Evolutionary conservation across 2,888 invertebrate genomes (phyloP), one percentile per base, ranked within the genome.

Genomic region (Dermolepida albohirtum): DNA sequence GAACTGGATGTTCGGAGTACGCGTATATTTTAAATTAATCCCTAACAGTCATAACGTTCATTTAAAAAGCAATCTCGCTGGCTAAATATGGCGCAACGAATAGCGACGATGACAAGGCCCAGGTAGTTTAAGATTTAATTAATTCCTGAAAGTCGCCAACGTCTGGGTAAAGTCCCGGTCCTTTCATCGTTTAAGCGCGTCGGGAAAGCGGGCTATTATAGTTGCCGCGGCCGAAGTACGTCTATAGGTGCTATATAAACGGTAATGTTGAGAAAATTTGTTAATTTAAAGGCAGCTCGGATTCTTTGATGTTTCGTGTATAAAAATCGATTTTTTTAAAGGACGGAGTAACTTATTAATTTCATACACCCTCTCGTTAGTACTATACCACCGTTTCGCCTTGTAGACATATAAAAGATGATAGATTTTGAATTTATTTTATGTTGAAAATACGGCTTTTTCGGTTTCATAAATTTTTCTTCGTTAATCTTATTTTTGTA

Each of bases 51-150:
- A 47, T 47, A 47, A 47, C 17, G 47, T 17, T 47, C 47, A 47
- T 47, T 47, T 47, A 47, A 47, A 47, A 47, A 47, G 47, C 47
- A 47, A 47, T 47, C 47, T 47, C 47, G 47, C 17, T 47, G 14
- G 47, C 17, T 47, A 47, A 47, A 47, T 47, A 47, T 47, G 47
- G 47, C 47, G 14, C 47, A 17, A 47, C 34, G 34, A 34, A 34
- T 34, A 34, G 34, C 8, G 34, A 34, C 1, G 34, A 34, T 7
- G 34, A 34, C 8, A 12, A 47, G 47, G 47, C 16, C 47, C 17
- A 47, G 47, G 47, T 47, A 47, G 47, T 34, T 47, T 47, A 47
- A 47, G 47, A 47, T 47, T 47, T 47, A 47, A 47, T 47, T 47
- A 47, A 47, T 47, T 47, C 14, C 47, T 47, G 47, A 47, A 47